Evolutionary conservation across 2,797 vertebrate genomes (phyloP).

Genomic region (Ambastaia sidthimunki): DNA sequence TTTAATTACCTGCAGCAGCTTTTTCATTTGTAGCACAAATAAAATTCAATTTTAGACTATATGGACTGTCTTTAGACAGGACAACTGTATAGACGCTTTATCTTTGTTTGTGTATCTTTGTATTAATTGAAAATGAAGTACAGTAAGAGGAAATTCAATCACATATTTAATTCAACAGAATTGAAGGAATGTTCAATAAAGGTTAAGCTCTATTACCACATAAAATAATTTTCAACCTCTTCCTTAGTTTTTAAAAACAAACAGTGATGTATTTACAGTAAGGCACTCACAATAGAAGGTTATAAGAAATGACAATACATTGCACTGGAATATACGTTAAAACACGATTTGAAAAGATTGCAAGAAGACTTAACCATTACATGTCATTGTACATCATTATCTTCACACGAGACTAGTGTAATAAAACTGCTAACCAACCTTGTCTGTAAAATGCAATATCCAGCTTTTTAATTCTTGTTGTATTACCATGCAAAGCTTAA

Average conservation of each 20-base stretch:
- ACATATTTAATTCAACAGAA: not conserved
- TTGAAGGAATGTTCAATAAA: not conserved
- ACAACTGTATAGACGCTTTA: slow-evolving; percentile 26
- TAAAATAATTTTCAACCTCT: not conserved
- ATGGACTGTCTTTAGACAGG: slow-evolving; percentile 35
- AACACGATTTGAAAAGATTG: too few species aligned
- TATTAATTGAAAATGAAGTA: slow-evolving; percentile 2
- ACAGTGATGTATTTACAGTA: not conserved
- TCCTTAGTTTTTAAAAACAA: not conserved
- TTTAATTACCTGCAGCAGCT: slow-evolving; percentile 80
- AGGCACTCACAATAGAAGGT: not conserved
- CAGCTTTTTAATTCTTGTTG: not conserved
- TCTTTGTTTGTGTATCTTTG: slow-evolving; percentile 16
- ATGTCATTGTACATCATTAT: too few species aligned
- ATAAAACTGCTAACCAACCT: not conserved
- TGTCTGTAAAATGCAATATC: not conserved
- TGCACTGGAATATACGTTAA: not conserved
- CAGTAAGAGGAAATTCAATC: slow-evolving; percentile 9
- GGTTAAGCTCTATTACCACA: slow-evolving; percentile 1
- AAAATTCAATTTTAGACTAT: slow-evolving; percentile 70
- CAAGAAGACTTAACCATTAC: too few species aligned
- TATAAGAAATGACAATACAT: not conserved
- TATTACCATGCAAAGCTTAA: not conserved
- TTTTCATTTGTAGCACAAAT: slow-evolving; percentile 80
- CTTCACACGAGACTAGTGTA: too few species aligned